These are phyloP conservation scores for Chironomus riparius DNA, from an alignment of 2,888 invertebrate species.

Conservation along the genomic window DNA sequence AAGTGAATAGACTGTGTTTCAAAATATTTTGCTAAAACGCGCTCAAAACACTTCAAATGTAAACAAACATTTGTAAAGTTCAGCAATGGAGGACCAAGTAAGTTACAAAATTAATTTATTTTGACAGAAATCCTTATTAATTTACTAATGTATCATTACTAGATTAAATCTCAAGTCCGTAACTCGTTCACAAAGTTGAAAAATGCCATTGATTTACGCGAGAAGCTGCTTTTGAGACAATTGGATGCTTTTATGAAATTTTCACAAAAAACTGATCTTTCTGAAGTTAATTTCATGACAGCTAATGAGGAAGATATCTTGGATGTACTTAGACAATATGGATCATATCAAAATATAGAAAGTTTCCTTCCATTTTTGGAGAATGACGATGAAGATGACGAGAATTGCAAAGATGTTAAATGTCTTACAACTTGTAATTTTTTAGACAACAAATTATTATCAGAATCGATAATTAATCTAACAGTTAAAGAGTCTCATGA, in stretches of 20 bases:
- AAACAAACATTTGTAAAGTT: background rate
- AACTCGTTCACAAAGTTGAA: conserved; percentile 39
- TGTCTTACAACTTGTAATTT: background rate
- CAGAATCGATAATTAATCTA: conserved; percentile 41
- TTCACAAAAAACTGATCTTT: conserved; percentile 21
- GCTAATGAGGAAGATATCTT: background rate
- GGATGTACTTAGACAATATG: background rate
- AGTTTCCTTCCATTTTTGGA: background rate
- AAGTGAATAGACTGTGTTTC: no score
- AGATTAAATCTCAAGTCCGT: conserved; percentile 39
- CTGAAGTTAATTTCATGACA: background rate
- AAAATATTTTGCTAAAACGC: no score
- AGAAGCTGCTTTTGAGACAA: conserved; percentile 40
- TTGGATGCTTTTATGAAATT: conserved; percentile 36
- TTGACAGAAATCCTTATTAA: background rate
- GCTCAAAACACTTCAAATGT: no score
- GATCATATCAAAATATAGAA: conserved; percentile 13
- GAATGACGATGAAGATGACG: conserved; percentile 7
- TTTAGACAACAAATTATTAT: conserved; percentile 35
- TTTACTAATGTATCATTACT: conserved; percentile 5
- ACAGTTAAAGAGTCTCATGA: conserved; percentile 41
- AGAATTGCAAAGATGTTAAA: background rate
- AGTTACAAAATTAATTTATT: background rate
- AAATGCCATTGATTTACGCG: conserved; percentile 39
- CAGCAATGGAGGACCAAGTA: background rate